Percentiles rank a stretch among this genome's conserved stretches.
Evolutionary conservation across 2,888 invertebrate species (phyloP).

Genomic region (Archips crataeganus): DNA sequence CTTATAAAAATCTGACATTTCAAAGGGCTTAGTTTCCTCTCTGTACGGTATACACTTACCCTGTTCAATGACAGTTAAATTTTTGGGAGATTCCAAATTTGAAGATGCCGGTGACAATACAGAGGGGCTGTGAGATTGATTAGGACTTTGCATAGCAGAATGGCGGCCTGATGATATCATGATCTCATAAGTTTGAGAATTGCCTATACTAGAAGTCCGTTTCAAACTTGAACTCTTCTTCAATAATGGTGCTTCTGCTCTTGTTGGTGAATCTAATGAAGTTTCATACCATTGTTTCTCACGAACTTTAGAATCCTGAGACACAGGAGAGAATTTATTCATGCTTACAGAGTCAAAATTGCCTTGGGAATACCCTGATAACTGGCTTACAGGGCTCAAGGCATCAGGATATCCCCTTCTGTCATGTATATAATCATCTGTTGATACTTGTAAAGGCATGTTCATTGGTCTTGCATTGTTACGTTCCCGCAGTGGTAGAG

Average conservation of each 20-base stretch:
- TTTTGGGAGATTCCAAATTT: slow-evolving; percentile 91
- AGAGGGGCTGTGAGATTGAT: slow-evolving; percentile 71
- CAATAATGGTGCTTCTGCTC: slow-evolving; percentile 64
- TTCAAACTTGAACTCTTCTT: slow-evolving; percentile 80
- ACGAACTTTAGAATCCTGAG: slow-evolving; percentile 76
- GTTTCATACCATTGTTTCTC: slow-evolving; percentile 91
- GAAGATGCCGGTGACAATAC: slow-evolving; percentile 79
- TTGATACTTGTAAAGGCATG: slow-evolving; percentile 76
- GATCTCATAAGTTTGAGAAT: slow-evolving; percentile 80
- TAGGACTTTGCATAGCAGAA: slow-evolving; percentile 77
- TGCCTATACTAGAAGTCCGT: slow-evolving; percentile 84
- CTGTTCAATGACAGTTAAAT: slow-evolving; percentile 93
- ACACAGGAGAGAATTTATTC: slow-evolving; percentile 77
- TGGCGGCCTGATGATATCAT: slow-evolving; percentile 78
- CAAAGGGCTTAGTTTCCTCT: slow-evolving; percentile 98
- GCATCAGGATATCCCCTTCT: slow-evolving; percentile 68
- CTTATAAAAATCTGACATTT: slow-evolving; percentile 99
- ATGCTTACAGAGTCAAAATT: slow-evolving; percentile 77
- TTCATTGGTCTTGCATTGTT: slow-evolving; percentile 72
- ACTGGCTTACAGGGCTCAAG: slow-evolving; percentile 76
- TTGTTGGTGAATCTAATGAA: slow-evolving; percentile 86
- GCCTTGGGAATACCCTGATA: slow-evolving; percentile 71
- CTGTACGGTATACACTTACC: slow-evolving; percentile 96
- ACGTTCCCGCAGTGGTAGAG: slow-evolving; percentile 75
- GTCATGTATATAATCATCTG: slow-evolving; percentile 72